A percentile compares a stretch with the other conserved stretches of the same genome.
Evolutionary conservation across 2,113 vertebrate species (phyloP).

Genomic region (Xenus cinereus): DNA sequence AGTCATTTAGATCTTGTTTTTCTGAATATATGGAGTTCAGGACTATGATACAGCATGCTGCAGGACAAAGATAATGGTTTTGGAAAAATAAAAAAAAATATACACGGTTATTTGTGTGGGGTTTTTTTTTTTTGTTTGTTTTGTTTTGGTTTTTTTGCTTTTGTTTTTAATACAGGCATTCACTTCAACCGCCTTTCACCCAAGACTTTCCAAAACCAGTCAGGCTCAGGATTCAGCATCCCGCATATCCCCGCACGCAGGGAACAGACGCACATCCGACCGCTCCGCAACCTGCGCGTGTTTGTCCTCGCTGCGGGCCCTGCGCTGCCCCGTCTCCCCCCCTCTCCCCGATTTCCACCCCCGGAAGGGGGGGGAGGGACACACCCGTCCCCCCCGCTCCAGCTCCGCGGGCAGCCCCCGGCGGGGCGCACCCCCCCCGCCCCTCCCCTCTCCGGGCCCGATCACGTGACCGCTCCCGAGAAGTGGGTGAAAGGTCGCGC

Average conservation of each 20-base stretch:
- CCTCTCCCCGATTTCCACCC: background rate
- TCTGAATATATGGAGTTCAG: background rate
- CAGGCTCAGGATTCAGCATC: background rate
- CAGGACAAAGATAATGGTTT: background rate
- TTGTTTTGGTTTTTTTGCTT: background rate
- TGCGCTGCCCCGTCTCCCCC: no score
- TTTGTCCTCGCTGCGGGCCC: fast-evolving
- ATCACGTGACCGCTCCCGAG: slow-evolving; percentile 64
- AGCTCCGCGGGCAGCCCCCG: no score
- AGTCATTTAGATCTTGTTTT: background rate
- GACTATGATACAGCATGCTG: background rate
- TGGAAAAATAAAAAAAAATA: background rate
- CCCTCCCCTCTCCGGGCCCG: background rate
- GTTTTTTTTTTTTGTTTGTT: no score
- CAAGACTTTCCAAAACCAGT: background rate
- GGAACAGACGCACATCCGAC: background rate
- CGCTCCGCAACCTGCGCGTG: background rate
- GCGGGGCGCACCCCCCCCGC: no score
- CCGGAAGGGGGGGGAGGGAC: no score
- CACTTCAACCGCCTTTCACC: background rate
- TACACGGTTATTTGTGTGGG: fast-evolving
- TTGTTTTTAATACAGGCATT: background rate
- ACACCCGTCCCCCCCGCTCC: fast-evolving
- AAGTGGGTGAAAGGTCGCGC: slow-evolving; percentile 78
- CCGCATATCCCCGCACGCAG: background rate